phyloP scores from a whole-genome alignment of 2,113 vertebrate genomes.

The Syngnathus floridae region DNA sequence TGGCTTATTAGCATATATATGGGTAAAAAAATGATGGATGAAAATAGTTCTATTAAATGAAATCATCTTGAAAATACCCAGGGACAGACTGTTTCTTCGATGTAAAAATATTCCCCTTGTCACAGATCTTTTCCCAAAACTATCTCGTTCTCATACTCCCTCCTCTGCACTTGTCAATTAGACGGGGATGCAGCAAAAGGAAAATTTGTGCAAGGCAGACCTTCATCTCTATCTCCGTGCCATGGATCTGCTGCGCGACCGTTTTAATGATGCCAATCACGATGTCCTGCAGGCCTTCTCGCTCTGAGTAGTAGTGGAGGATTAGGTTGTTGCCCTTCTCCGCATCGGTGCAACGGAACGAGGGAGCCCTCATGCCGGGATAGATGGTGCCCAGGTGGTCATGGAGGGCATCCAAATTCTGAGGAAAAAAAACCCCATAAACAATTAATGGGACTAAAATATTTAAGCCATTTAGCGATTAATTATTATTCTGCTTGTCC shows the following conservation, averaged over 20 bases:
- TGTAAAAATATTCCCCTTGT: conserved; percentile 59
- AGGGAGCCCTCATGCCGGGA: conserved; percentile 96
- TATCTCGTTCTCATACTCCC: neutral
- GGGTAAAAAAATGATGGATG: conserved; percentile 13
- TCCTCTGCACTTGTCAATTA: conserved; percentile 23
- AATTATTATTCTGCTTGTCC: neutral
- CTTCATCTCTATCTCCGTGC: conserved; percentile 99
- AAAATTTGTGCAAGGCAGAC: conserved; percentile 61
- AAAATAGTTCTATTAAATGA: conserved; percentile 4
- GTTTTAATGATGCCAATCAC: conserved; percentile 99
- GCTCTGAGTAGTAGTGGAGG: conserved; percentile 96
- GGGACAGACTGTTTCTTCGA: conserved; percentile 38
- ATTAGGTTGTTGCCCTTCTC: conserved; percentile 95
- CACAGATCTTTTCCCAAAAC: conserved; percentile 51
- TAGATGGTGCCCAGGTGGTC: conserved; percentile 98
- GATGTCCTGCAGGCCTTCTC: conserved; percentile 97
- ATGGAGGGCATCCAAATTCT: conserved; percentile 96
- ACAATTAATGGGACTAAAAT: neutral
- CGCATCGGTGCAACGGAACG: conserved; percentile 92
- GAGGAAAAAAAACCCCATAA: conserved; percentile 27
- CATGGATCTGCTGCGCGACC: conserved; percentile 94
- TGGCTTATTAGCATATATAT: conserved; percentile 8
- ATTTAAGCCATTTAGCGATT: neutral
- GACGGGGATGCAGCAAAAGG: neutral
- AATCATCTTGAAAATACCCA: conserved; percentile 16